Conservation (phyloP, 1,140 invertebrate species). For the Drosophila teissieri region DNA sequence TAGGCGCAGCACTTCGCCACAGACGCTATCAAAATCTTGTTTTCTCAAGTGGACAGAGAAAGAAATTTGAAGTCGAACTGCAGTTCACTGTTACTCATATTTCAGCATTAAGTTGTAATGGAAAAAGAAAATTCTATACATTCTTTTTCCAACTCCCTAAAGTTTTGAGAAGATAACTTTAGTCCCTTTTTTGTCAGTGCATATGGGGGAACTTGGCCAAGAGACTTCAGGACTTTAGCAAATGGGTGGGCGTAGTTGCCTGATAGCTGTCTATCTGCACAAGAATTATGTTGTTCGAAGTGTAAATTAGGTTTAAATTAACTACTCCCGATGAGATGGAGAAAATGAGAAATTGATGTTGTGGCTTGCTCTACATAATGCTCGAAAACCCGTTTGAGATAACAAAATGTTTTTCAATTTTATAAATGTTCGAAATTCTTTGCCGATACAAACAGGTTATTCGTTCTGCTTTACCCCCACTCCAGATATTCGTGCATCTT, state of each 20-base stretch:
- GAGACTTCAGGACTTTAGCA: conserved; percentile 21
- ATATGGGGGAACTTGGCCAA: conserved; percentile 11
- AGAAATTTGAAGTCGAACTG: neutral
- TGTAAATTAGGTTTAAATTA: conserved; percentile 56
- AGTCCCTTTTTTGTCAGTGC: neutral
- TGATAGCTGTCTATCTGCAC: conserved; percentile 20
- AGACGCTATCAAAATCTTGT: conserved; percentile 44
- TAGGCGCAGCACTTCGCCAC: conserved; percentile 30
- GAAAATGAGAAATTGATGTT: neutral
- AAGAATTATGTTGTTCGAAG: conserved; percentile 51
- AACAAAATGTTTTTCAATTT: neutral
- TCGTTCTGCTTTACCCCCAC: conserved; percentile 5
- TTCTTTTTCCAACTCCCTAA: neutral
- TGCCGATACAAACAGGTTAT: conserved; percentile 15
- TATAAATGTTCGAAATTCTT: conserved; percentile 5
- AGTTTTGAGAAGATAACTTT: neutral
- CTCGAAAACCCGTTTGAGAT: conserved; percentile 13
- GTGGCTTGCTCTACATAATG: conserved; percentile 1
- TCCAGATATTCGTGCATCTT: neutral
- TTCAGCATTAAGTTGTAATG: no score
- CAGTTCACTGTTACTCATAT: no score
- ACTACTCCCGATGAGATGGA: conserved; percentile 12
- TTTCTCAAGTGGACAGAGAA: conserved; percentile 17
- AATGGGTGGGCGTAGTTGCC: conserved; percentile 38
- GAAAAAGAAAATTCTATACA: neutral